phyloP scores from a whole-genome alignment of 2,797 vertebrate species.

The Argyrosomus regius region DNA sequence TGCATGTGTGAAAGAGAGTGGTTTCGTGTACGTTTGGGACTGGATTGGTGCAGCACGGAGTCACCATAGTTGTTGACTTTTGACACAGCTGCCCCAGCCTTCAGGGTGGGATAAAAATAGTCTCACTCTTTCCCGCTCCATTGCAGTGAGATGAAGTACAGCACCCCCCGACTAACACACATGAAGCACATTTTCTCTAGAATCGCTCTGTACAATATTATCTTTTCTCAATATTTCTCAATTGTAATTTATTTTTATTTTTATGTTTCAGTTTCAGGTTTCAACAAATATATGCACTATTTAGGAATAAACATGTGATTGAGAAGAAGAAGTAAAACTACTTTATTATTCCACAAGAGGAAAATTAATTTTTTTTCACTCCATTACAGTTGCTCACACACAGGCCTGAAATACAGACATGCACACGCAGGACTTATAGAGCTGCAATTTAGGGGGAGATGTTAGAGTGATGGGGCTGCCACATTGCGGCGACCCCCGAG shows the following conservation, averaged over 20 bases:
- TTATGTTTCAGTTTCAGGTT: neutral
- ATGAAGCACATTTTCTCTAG: conserved; percentile 32
- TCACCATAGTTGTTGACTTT: conserved; percentile 80
- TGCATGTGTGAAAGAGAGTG: neutral
- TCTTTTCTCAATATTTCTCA: neutral
- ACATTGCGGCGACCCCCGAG: too few species aligned
- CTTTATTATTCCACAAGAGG: too few species aligned
- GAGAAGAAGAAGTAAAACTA: too few species aligned
- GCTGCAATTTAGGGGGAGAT: too few species aligned
- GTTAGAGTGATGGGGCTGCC: too few species aligned
- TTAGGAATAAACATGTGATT: neutral
- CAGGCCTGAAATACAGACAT: too few species aligned
- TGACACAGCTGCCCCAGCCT: conserved; percentile 83
- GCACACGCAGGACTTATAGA: too few species aligned
- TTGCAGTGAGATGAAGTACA: conserved; percentile 61
- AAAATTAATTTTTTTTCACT: too few species aligned
- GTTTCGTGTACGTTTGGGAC: conserved; percentile 52
- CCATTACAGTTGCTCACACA: too few species aligned
- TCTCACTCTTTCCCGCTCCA: conserved; percentile 61
- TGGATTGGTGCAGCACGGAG: conserved; percentile 65
- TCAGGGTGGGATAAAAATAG: conserved; percentile 82
- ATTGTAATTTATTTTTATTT: neutral
- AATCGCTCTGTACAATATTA: neutral
- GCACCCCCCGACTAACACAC: conserved; percentile 44
- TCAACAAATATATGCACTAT: neutral